Percentiles rank a stretch among this genome's conserved stretches.
These are phyloP conservation scores for Sepioteuthis lessoniana DNA, from an alignment of 2,888 invertebrate species.

Conservation along the genomic window DNA sequence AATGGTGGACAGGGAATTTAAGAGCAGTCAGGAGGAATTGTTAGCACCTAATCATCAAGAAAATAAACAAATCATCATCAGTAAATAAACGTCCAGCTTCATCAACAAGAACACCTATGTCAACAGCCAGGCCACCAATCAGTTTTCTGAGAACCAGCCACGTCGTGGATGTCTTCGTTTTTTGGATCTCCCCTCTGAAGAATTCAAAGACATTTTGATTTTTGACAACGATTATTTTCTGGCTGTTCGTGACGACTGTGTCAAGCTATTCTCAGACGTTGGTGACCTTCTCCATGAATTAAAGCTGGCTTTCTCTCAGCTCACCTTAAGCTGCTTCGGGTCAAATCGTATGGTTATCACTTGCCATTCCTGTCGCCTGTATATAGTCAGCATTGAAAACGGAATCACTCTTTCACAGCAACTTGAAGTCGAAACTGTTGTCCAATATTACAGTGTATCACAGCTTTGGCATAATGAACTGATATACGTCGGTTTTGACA, in stretches of 20 bases:
- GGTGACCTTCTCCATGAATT: neutral
- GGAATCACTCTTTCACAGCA: neutral
- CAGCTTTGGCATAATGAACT: neutral
- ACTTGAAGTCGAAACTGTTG: neutral
- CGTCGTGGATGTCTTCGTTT: neutral
- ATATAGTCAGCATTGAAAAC: neutral
- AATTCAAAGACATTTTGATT: neutral
- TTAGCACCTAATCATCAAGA: neutral
- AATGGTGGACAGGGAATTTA: neutral
- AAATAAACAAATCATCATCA: neutral
- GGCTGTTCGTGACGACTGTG: neutral
- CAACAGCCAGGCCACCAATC: neutral
- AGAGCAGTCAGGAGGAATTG: neutral
- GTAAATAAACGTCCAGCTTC: neutral
- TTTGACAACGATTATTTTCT: conserved; percentile 14
- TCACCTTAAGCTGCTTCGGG: neutral
- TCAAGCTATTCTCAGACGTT: neutral
- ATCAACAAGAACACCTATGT: neutral
- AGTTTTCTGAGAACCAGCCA: neutral
- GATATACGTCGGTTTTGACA: neutral
- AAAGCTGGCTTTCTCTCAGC: neutral
- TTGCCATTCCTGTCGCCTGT: neutral
- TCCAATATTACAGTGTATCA: neutral
- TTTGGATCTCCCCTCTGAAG: neutral
- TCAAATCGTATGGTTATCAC: neutral